phyloP scores from a whole-genome alignment of 2,797 vertebrate genomes.

The Falco biarmicus region DNA sequence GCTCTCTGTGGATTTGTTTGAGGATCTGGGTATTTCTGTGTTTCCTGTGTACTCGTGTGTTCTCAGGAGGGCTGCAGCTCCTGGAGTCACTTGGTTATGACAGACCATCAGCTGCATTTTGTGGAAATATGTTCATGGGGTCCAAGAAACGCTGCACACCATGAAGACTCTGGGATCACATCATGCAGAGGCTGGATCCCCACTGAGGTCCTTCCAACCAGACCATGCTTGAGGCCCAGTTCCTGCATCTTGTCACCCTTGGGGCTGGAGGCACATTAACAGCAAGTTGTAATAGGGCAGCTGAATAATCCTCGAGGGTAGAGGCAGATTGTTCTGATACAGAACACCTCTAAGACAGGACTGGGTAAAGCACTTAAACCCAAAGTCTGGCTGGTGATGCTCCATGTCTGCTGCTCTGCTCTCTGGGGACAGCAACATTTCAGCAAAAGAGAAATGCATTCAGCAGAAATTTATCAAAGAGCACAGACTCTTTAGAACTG shows the following conservation, averaged over 20 bases:
- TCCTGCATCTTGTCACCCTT: not conserved
- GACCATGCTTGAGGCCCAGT: not conserved
- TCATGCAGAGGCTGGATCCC: not conserved
- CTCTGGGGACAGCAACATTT: not conserved
- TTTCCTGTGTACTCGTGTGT: accelerated
- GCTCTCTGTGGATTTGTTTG: not conserved
- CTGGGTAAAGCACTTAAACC: not conserved
- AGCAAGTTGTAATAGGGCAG: not conserved
- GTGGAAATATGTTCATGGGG: not conserved
- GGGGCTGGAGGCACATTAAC: not conserved
- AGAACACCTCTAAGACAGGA: not conserved
- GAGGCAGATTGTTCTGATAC: not conserved
- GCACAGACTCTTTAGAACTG: not conserved
- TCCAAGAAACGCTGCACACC: not conserved
- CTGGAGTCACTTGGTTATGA: not conserved
- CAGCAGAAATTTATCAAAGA: slow-evolving; percentile 16
- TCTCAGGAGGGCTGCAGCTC: not conserved
- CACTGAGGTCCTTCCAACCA: not conserved
- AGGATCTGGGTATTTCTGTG: not conserved
- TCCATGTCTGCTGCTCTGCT: not conserved
- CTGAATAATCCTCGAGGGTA: not conserved
- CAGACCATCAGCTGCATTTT: not conserved
- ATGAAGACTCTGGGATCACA: not conserved
- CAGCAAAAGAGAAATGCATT: not conserved
- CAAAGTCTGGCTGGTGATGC: not conserved